Percentiles rank a stretch among this genome's conserved stretches.
Evolutionary conservation across 2,113 vertebrate species (phyloP).

Genomic region (Merops nubicus): DNA sequence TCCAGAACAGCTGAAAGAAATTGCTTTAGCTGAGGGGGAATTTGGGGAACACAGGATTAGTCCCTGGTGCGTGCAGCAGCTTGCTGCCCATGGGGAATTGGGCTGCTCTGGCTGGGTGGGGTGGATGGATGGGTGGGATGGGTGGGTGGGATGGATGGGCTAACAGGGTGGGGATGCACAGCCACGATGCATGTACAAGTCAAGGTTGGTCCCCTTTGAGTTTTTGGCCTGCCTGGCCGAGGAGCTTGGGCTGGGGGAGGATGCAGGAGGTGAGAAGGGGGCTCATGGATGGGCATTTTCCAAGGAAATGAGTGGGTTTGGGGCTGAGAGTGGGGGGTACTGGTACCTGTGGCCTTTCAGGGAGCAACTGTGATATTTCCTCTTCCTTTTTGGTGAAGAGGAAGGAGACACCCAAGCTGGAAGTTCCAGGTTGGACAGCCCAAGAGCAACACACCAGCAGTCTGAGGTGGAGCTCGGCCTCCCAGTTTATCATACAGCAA

Average conservation of each 20-base stretch:
- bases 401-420: neutral
- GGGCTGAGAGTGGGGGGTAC: neutral
- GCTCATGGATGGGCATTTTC: neutral
- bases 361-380: fast-evolving
- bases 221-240: neutral
- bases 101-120: neutral
- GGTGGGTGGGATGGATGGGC: neutral
- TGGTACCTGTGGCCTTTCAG: fast-evolving
- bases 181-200: fast-evolving
- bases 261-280: neutral
- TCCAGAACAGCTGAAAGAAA: neutral
- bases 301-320: fast-evolving
- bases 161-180: neutral
- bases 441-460: neutral
- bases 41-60: neutral
- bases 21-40: neutral
- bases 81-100: fast-evolving
- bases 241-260: neutral
- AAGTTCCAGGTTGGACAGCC: neutral
- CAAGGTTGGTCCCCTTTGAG: neutral
- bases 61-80: neutral
- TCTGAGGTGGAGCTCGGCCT: neutral
- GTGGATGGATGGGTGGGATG: fast-evolving
- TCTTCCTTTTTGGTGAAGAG: neutral
- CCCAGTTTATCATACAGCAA: neutral